A percentile compares a stretch with the other conserved stretches of the same genome.
Evolutionary conservation across 2,797 vertebrate species (phyloP).

Genomic region (Notolabrus celidotus): DNA sequence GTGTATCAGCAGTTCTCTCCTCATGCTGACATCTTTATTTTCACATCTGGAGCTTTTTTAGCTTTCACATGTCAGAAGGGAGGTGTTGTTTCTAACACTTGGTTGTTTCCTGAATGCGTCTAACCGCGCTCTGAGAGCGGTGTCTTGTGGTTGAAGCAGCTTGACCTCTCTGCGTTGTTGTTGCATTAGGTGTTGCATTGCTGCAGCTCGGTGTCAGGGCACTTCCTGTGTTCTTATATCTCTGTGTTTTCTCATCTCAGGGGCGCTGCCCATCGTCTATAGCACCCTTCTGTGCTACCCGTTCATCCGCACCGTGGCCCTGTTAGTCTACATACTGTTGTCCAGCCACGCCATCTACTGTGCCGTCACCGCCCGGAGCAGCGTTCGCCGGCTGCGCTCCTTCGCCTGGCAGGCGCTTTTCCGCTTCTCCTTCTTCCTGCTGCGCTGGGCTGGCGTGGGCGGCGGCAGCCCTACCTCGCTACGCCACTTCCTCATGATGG

Average conservation of each 20-base stretch:
- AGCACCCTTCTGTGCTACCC: slow-evolving; percentile 93
- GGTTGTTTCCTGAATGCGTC: too few relatives aligned
- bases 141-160: accelerated
- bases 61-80: too few relatives aligned
- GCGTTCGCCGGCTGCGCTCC: slow-evolving; percentile 85
- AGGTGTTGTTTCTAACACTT: too few relatives aligned
- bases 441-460: slow-evolving; percentile 89
- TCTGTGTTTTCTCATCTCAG: slow-evolving; percentile 67
- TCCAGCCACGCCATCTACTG: slow-evolving; percentile 92
- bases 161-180: not conserved
- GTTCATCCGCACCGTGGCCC: slow-evolving; percentile 86
- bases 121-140: too few relatives aligned
- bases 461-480: slow-evolving; percentile 91
- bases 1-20: too few relatives aligned
- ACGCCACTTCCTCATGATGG: slow-evolving; percentile 93
- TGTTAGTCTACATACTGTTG: slow-evolving; percentile 89
- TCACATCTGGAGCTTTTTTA: too few relatives aligned
- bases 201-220: not conserved
- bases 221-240: not conserved
- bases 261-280: slow-evolving; percentile 94
- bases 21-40: too few relatives aligned
- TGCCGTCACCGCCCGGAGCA: slow-evolving; percentile 91
- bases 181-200: not conserved
- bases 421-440: slow-evolving; percentile 92
- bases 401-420: slow-evolving; percentile 93